phyloP scores from a whole-genome alignment of 64 coral and sea anemone genomes.

The Pachyseris speciosa region DNA sequence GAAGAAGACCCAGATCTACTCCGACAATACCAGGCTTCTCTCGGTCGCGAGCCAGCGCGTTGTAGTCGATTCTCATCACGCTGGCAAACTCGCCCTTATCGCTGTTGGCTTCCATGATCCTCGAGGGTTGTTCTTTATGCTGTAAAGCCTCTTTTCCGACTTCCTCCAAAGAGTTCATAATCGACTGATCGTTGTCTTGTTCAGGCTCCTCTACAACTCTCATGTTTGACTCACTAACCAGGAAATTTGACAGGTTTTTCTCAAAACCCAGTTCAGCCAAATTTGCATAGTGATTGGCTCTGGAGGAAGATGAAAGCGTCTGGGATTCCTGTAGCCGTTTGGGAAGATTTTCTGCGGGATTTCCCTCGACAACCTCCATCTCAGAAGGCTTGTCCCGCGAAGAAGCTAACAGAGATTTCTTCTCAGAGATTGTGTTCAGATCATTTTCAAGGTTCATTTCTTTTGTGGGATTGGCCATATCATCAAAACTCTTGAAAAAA shows the following conservation, averaged over 20 bases:
- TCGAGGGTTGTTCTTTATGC: not conserved
- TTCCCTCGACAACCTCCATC: not conserved
- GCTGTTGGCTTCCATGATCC: not conserved
- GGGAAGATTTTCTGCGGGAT: not conserved
- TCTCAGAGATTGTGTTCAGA: not conserved
- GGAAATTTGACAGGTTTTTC: not conserved
- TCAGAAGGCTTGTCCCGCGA: not conserved
- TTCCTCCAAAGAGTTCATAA: not conserved
- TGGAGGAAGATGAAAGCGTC: not conserved
- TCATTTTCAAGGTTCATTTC: not conserved
- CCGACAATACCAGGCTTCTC: not conserved
- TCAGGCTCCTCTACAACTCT: not conserved
- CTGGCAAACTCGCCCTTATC: constrained; percentile 16
- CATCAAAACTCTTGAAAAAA: not conserved
- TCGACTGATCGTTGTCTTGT: not conserved
- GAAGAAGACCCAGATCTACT: not conserved
- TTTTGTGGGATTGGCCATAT: not conserved
- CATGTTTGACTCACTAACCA: not conserved
- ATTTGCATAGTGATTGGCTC: not conserved
- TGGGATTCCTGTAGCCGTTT: not conserved
- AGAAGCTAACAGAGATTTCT: not conserved
- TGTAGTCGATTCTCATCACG: constrained; percentile 15
- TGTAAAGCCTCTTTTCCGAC: not conserved
- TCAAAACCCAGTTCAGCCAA: not conserved
- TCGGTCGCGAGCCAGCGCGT: not conserved